Evolutionary conservation across 2,113 vertebrate species (phyloP), one percentile per base, ranked within the genome.

Genomic region (Etheostoma spectabile): DNA sequence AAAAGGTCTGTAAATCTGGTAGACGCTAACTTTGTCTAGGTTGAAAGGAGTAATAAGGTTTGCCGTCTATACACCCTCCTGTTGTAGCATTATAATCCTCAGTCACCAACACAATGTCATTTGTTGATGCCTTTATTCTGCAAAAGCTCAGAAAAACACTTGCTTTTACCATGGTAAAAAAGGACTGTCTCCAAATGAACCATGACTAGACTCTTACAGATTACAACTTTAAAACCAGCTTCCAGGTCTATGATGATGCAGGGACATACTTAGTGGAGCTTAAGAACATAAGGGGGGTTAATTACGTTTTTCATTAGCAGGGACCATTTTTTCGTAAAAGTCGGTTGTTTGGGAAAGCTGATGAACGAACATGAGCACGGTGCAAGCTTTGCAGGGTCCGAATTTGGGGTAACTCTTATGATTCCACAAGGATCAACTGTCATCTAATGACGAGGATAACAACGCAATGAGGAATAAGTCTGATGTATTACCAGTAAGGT

Each of bases 401-500:
- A 22, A 56, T 46, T 11, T 48, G 27, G 55, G 19, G 55, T 18
- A 53, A 35, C 59, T 52, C 11, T 65, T 15, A 11, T 12, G 1
- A 61, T 38, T 61, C 24, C 4, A 35, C 6, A 11, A 24, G 6
- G 3, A 66, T 12, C 12, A 6, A n/a, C 74, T 22, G 35, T 35
- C 33, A 12, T 33, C 60, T 55, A 6, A 57, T 4, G 22, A 27
- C 0, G 5, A 55, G 5, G 27, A 21, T 35, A 16, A 30, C 33
- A 19, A 8, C 19, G 19, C 8, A 2, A 6, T 19, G 52, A 59
- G 14, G 12, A 49, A 56, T 53, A 49, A 38, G 8, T 33, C 16
- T 35, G 27, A 42, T 0, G 1, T 68, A 87, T 92, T 83, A 97
- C 97, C 97, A 97, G 91, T 98, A 97, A 1, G 97, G 97, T 42